Conservation (phyloP, 2,113 vertebrate genomes). For the Sterrhoptilus dennistouni region DNA sequence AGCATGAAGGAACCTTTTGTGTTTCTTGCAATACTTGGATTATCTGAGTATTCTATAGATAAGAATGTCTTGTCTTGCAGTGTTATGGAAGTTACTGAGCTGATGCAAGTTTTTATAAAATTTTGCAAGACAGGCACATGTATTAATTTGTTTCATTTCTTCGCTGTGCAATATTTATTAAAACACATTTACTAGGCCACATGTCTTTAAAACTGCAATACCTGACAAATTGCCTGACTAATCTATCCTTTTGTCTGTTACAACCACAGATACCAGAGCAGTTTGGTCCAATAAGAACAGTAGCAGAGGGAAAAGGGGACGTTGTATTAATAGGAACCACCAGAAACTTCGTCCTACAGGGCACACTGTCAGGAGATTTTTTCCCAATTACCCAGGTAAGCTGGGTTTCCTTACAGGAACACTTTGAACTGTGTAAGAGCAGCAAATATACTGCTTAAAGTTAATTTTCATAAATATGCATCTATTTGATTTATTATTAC, state of each 20-base stretch:
- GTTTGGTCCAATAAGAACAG: constrained; percentile 92
- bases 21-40: background rate
- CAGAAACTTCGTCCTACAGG: constrained; percentile 91
- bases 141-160: background rate
- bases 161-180: background rate
- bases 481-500: background rate
- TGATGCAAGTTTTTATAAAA: background rate
- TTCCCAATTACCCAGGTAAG: constrained; percentile 91
- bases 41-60: background rate
- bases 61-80: background rate
- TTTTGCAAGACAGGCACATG: background rate
- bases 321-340: constrained; percentile 93
- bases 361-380: constrained; percentile 89
- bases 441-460: background rate
- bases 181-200: background rate
- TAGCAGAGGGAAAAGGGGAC: constrained; percentile 91
- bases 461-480: background rate
- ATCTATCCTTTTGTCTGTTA: background rate
- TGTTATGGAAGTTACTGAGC: background rate
- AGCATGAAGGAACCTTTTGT: background rate
- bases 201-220: background rate
- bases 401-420: background rate
- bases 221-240: background rate
- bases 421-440: background rate
- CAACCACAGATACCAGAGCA: constrained; percentile 87